phyloP scores from a whole-genome alignment of 2,888 invertebrate species.

The Perithous albicinctus region DNA sequence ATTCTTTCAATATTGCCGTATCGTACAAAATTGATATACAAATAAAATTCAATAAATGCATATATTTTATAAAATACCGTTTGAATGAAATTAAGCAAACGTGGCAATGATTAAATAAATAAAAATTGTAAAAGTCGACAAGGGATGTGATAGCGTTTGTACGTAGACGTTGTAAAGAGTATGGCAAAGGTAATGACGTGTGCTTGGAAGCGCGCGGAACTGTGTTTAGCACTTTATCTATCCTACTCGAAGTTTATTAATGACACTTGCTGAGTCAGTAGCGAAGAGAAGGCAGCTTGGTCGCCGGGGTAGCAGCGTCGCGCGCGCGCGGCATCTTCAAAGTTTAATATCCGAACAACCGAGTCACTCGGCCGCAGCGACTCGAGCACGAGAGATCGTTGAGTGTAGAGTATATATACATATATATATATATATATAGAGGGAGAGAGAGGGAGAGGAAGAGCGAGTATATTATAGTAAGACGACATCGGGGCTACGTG shows the following conservation, averaged over 20 bases:
- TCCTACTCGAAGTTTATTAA: slow-evolving; percentile 79
- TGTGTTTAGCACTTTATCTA: slow-evolving; percentile 81
- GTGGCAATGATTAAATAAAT: slow-evolving; percentile 2
- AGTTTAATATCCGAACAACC: slow-evolving; percentile 81
- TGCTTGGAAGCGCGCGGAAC: slow-evolving; percentile 53
- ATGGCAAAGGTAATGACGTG: slow-evolving; percentile 63
- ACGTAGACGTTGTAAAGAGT: slow-evolving; percentile 7
- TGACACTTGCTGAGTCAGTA: slow-evolving; percentile 82
- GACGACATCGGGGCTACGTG: slow-evolving; percentile 51
- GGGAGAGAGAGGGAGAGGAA: slow-evolving; percentile 14
- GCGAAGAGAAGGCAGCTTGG: slow-evolving; percentile 53
- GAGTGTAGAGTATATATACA: slow-evolving; percentile 43
- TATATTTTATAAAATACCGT: no score
- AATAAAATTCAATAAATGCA: no score
- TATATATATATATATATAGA: no score
- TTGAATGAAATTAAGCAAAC: no score
- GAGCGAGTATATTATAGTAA: slow-evolving; percentile 70
- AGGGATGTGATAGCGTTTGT: slow-evolving; percentile 9
- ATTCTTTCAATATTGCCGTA: no score
- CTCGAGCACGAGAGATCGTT: slow-evolving; percentile 51
- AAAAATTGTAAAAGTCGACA: background rate
- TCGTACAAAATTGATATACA: no score
- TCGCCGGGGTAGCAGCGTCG: slow-evolving; percentile 16
- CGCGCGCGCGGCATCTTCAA: slow-evolving; percentile 77
- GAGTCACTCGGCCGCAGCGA: slow-evolving; percentile 76